Base-by-base conservation (phyloP, 2,888 invertebrate species). In the Germaria angustata region DNA sequence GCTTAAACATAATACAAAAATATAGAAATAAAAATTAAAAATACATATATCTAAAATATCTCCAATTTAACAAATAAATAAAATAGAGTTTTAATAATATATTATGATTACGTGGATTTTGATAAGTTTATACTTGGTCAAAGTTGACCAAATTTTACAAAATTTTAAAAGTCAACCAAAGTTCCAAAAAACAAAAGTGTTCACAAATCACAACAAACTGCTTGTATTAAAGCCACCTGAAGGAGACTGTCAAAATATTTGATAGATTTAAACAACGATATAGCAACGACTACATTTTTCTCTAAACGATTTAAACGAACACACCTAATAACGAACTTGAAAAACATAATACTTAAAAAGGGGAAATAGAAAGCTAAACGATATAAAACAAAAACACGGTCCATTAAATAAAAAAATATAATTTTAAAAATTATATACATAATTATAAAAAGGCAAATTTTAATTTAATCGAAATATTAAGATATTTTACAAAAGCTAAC, bases 201-300 rank as follows among this genome's bases (percentile, higher is more conserved):
- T 82, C 82, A 76, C 80, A 59, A 82, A 82, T 76, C 80, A 82
- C 57, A 82, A 82, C 46, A 82, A 76, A 80, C 24, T 59, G 36
- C 24, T 69, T 65, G 49, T 75, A 34, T 36, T 82, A 61, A 80
- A 82, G 66, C 82, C 79, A 71, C 82, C 82, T 66, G 82, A 82
- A 81, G 69, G 76, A 80, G 82, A 80, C 75, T 76, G 71, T 71
- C 41, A 66, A 82, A 65, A 71, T 75, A 82, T 71, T 65, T 82
- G 66, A 82, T 79, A 61, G 41, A 41, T 13, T 61, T 61, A 0
- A 51, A 41, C 44, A 79, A 57, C 71, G 71, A 79, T 39, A 66
- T 51, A 15, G 20, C 11, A 55, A 79, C 72, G 71, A 79, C 24
- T 22, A 71, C 24, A 73, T 61, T 75, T 51, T 77, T 69, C 53